These are phyloP conservation scores for Ahaetulla prasina DNA, from an alignment of 2,113 vertebrate species.

Conservation along the genomic window DNA sequence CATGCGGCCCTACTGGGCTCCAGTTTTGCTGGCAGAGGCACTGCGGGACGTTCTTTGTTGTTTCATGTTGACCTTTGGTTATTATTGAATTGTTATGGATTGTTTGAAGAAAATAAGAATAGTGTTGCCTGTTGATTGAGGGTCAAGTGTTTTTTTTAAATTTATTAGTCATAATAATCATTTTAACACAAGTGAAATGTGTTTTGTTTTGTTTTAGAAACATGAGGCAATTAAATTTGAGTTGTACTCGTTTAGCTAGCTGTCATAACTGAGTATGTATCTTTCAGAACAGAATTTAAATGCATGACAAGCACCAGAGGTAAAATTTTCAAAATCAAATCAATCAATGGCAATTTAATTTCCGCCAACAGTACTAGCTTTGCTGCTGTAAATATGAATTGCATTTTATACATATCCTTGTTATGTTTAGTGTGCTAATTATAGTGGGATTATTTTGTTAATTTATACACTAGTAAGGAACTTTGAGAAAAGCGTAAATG, in stretches of 20 bases:
- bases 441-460: conserved; percentile 1
- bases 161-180: not conserved
- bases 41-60: too few relatives aligned
- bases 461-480: conserved; percentile 24
- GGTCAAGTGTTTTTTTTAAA: not conserved
- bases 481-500: conserved; percentile 18
- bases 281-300: not conserved
- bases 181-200: not conserved
- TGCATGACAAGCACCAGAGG: not conserved
- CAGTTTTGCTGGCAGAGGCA: too few relatives aligned
- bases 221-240: not conserved
- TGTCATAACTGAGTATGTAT: conserved; percentile 7
- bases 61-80: not conserved
- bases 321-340: conserved; percentile 1
- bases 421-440: not conserved
- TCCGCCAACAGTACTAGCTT: not conserved
- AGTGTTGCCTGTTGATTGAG: not conserved
- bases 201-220: not conserved
- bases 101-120: not conserved
- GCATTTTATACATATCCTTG: not conserved
- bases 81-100: not conserved
- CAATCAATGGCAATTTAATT: not conserved
- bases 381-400: not conserved
- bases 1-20: too few relatives aligned
- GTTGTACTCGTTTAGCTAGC: not conserved